A percentile compares a stretch with the other conserved stretches of the same genome.
Conservation (phyloP, 2,113 vertebrate genomes). For the Cervus canadensis region DNA sequence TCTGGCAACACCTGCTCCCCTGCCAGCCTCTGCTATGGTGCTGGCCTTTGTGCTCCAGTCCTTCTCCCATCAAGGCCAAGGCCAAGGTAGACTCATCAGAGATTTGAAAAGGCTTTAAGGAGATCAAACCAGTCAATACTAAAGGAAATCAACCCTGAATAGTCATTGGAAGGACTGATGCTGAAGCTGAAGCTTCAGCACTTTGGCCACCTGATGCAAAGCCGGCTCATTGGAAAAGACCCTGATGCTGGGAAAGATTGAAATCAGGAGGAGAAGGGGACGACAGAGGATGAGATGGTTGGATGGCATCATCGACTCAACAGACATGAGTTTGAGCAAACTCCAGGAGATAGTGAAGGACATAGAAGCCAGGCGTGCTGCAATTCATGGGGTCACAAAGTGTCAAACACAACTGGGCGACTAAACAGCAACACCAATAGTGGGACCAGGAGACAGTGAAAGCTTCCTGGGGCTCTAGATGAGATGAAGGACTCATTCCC, state of each 20-base stretch:
- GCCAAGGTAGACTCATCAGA: neutral
- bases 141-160: neutral
- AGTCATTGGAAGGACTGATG: neutral
- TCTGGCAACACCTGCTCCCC: neutral
- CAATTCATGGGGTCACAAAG: neutral
- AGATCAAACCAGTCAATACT: neutral
- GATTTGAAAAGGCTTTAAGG: neutral
- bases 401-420: neutral
- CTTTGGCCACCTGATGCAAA: neutral
- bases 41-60: fast-evolving
- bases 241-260: neutral
- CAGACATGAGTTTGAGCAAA: neutral
- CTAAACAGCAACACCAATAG: neutral
- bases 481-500: neutral
- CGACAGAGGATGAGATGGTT: neutral
- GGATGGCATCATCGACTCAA: neutral
- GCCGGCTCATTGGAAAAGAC: neutral
- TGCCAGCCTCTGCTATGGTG: neutral
- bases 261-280: neutral
- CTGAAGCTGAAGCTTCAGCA: neutral
- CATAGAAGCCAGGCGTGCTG: neutral
- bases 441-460: neutral
- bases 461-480: neutral
- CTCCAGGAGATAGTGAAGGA: neutral
- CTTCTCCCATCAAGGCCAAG: neutral